A percentile compares a stretch with the other conserved stretches of the same genome.
phyloP scores from a whole-genome alignment of 2,797 vertebrate species.

The Hafferia zeledoni region DNA sequence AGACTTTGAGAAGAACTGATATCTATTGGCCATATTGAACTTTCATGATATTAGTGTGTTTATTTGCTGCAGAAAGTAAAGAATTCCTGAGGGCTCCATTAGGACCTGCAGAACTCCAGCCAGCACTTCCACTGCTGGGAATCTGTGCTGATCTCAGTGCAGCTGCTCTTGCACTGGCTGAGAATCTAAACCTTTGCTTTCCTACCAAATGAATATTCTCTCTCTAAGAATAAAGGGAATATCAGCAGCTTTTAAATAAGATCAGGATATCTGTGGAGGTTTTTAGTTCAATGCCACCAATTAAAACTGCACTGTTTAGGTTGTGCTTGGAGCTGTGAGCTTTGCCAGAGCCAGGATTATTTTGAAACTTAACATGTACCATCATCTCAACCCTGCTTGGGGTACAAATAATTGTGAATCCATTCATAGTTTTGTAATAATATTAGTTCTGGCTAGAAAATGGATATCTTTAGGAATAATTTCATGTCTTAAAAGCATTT shows the following conservation, averaged over 20 bases:
- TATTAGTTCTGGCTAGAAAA: not conserved
- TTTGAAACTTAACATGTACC: not conserved
- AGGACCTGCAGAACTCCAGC: not conserved
- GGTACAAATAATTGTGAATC: not conserved
- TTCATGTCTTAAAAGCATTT: not conserved
- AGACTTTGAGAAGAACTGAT: not conserved
- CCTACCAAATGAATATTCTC: fast-evolving
- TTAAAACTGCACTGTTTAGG: not conserved
- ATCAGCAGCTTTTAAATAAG: not conserved
- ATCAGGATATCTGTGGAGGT: not conserved
- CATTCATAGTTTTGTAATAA: not conserved
- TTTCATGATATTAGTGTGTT: not conserved
- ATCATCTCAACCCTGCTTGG: not conserved
- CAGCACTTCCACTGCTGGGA: not conserved
- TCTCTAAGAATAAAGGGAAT: not conserved
- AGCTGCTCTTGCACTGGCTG: not conserved
- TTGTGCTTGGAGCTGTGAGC: not conserved
- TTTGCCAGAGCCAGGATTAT: not conserved
- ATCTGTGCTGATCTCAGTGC: not conserved
- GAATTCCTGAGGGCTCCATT: not conserved
- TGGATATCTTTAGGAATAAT: not conserved
- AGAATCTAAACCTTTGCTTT: not conserved
- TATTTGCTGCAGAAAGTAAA: not conserved
- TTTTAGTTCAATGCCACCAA: not conserved
- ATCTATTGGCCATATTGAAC: not conserved